These are phyloP conservation scores for Dorcus parallelipipedus DNA, from an alignment of 2,888 invertebrate species.

Conservation along the genomic window DNA sequence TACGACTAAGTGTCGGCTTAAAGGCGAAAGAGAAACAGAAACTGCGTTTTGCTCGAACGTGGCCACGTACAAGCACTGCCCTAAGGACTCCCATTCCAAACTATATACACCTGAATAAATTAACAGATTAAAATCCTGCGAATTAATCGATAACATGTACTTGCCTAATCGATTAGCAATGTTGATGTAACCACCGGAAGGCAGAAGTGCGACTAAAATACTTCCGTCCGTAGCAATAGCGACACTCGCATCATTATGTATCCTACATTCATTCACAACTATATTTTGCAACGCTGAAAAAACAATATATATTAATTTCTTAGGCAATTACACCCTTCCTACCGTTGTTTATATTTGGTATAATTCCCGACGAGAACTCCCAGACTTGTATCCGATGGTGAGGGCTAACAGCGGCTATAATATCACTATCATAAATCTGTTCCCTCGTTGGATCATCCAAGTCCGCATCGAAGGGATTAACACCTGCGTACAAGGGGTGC, in stretches of 20 bases:
- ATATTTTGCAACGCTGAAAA: constrained; percentile 65
- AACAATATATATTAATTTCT: constrained; percentile 1
- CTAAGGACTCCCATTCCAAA: constrained; percentile 68
- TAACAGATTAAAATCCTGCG: no score
- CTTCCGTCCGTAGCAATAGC: constrained; percentile 79
- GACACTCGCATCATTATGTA: constrained; percentile 84
- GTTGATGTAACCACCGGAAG: constrained; percentile 64
- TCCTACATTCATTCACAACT: constrained; percentile 75
- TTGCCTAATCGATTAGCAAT: constrained; percentile 71
- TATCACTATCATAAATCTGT: constrained; percentile 45
- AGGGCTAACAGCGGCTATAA: constrained; percentile 58
- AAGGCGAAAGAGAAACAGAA: constrained; percentile 81
- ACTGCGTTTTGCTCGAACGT: constrained; percentile 76
- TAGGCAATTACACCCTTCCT: constrained; percentile 37
- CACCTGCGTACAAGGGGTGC: constrained; percentile 53
- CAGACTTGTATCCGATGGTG: constrained; percentile 81
- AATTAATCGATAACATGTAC: constrained; percentile 16
- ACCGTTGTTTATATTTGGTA: constrained; percentile 75
- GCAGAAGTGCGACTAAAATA: constrained; percentile 71
- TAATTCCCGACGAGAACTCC: constrained; percentile 70
- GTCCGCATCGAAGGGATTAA: constrained; percentile 46
- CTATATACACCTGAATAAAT: constrained; percentile 68
- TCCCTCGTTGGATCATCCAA: constrained; percentile 45
- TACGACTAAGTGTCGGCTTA: constrained; percentile 73
- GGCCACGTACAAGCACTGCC: constrained; percentile 75